phyloP scores from a whole-genome alignment of 2,888 invertebrate species.

The Eilema griseolum region DNA sequence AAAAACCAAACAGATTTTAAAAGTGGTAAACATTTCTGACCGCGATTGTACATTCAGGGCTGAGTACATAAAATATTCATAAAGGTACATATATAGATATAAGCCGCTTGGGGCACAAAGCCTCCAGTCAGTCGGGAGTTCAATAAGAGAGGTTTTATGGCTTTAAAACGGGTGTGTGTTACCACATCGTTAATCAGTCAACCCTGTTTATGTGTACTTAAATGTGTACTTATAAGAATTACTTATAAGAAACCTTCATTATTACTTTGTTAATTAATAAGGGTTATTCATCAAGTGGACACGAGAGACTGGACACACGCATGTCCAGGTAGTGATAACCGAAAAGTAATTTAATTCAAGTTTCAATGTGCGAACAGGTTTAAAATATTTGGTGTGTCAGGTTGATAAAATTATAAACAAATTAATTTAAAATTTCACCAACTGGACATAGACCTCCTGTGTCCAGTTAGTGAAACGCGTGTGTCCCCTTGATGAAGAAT shows the following conservation, averaged over 20 bases:
- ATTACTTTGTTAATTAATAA: neutral
- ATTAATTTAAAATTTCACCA: too few relatives aligned
- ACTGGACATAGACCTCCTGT: too few relatives aligned
- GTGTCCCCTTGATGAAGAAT: too few relatives aligned
- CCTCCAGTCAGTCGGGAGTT: constrained; percentile 39
- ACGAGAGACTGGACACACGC: too few relatives aligned
- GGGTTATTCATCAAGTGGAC: too few relatives aligned
- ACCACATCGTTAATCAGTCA: constrained; percentile 22
- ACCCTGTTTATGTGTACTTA: constrained; percentile 27
- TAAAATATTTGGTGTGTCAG: too few relatives aligned
- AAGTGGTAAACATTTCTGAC: constrained; percentile 23
- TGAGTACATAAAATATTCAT: constrained; percentile 67
- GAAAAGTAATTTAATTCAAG: too few relatives aligned
- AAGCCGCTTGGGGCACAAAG: constrained; percentile 55
- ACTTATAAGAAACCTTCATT: neutral
- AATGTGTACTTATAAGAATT: constrained; percentile 11
- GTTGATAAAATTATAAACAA: too few relatives aligned
- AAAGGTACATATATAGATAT: constrained; percentile 44
- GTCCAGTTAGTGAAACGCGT: too few relatives aligned
- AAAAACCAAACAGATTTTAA: neutral
- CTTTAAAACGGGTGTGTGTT: constrained; percentile 41
- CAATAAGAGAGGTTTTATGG: constrained; percentile 63
- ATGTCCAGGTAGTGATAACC: too few relatives aligned
- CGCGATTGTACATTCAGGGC: constrained; percentile 28
- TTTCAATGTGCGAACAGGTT: too few relatives aligned